A percentile compares a stretch with the other conserved stretches of the same genome.
Conservation (phyloP, 2,888 invertebrate species). For the Gastracanthus pulcherrimus region DNA sequence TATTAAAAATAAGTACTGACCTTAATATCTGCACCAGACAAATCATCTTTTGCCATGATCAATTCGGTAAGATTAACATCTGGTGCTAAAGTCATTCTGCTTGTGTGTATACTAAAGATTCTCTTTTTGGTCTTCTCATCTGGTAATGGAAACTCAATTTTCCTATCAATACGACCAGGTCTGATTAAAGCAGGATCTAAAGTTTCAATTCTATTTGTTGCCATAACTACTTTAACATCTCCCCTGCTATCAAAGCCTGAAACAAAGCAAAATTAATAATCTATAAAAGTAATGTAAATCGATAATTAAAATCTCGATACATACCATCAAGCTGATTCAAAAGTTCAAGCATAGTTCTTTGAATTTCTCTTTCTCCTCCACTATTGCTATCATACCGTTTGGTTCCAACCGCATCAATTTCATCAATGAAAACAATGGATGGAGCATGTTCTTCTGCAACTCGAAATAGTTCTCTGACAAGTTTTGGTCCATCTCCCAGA, state of each 20-base stretch:
- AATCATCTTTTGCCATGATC: slow-evolving; percentile 99
- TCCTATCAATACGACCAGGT: slow-evolving; percentile 98
- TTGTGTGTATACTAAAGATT: slow-evolving; percentile 98
- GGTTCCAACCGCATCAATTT: slow-evolving; percentile 99
- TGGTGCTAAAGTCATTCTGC: slow-evolving; percentile 98
- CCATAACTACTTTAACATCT: slow-evolving; percentile 91
- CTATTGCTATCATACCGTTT: slow-evolving; percentile 99
- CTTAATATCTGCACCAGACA: slow-evolving; percentile 98
- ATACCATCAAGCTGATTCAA: slow-evolving; percentile 98
- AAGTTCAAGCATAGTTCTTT: slow-evolving; percentile 99
- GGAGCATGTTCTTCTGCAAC: slow-evolving; percentile 99
- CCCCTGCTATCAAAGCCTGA: slow-evolving; percentile 75
- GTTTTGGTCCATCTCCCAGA: slow-evolving; percentile 98
- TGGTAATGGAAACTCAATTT: slow-evolving; percentile 99
- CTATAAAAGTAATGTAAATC: slow-evolving; percentile 10
- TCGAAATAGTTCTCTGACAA: slow-evolving; percentile 97
- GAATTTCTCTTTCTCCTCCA: slow-evolving; percentile 99
- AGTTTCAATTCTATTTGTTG: slow-evolving; percentile 98
- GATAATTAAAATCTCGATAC: slow-evolving; percentile 78
- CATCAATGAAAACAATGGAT: slow-evolving; percentile 99
- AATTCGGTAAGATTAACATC: slow-evolving; percentile 98
- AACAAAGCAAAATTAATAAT: slow-evolving; percentile 28
- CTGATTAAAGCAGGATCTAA: slow-evolving; percentile 98
- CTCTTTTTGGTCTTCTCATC: slow-evolving; percentile 99
- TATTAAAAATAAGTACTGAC: slow-evolving; percentile 74